Evolutionary conservation across 1,140 invertebrate genomes (phyloP).

Genomic region (Drosophila pruinosa): DNA sequence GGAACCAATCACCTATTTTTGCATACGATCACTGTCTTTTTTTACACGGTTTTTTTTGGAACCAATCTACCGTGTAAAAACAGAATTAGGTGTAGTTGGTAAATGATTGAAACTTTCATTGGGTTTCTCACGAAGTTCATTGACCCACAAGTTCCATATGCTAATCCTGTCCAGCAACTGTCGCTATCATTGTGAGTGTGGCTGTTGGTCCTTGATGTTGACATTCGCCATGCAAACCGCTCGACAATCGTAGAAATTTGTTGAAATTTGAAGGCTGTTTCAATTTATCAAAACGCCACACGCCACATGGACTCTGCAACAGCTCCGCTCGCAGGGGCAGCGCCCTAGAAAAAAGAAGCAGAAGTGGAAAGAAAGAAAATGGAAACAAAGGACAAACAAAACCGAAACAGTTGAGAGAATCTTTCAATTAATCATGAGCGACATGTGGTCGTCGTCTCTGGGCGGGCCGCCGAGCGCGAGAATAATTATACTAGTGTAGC

Average conservation of each 20-base stretch:
- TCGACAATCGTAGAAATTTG: slow-evolving; percentile 38
- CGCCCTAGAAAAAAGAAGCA: slow-evolving; percentile 1
- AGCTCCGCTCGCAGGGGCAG: background rate
- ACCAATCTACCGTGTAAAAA: too few relatives aligned
- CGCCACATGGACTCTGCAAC: slow-evolving; percentile 8
- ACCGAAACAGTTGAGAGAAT: slow-evolving; percentile 63
- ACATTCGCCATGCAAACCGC: slow-evolving; percentile 34
- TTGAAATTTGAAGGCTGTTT: slow-evolving; percentile 35
- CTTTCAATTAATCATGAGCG: slow-evolving; percentile 78
- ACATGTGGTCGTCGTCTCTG: slow-evolving; percentile 70
- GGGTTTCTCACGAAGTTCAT: slow-evolving; percentile 11
- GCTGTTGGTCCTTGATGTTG: slow-evolving; percentile 15
- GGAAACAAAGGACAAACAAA: slow-evolving; percentile 30
- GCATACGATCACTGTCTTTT: too few relatives aligned
- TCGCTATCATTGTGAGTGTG: background rate
- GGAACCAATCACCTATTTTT: too few relatives aligned
- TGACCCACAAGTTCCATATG: slow-evolving; percentile 11
- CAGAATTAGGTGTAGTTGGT: background rate
- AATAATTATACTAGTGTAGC: slow-evolving; percentile 68
- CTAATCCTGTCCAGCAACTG: slow-evolving; percentile 38
- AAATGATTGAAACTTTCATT: background rate
- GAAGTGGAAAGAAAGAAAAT: background rate
- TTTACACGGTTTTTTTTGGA: too few relatives aligned
- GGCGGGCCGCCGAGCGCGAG: slow-evolving; percentile 63
- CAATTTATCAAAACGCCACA: slow-evolving; percentile 43